Evolutionary conservation across 2,888 invertebrate species (phyloP), one percentile per base, ranked within the genome.

Genomic region (Cephus runcator): DNA sequence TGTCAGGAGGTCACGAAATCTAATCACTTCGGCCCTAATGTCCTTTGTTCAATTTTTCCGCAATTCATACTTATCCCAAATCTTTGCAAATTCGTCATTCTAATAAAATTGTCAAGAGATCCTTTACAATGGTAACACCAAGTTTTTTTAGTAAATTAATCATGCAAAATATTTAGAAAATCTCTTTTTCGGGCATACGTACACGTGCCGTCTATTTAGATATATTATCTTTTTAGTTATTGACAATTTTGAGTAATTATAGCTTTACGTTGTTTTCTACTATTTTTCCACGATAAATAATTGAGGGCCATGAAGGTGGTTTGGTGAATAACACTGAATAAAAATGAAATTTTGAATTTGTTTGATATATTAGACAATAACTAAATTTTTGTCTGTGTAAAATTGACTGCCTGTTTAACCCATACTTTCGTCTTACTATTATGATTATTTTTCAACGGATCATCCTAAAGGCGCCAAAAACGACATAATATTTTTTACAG

Each of bases 1-100:
- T 71, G 77, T 74, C 36, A 69, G 69, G 69, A 75, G 75, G 77
- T 75, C 77, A 75, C 35, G 69, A 69, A 76, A 69, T 75, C 77
- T 77, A 75, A 77, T 77, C 77, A 69, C 74, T 6, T 36, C 34
- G n/a, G 33, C 23, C 56, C 56, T 56, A 56, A 56, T 56, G 23
- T 56, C 23, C 56, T 56, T 56, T 56, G 6, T 56, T 56, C 23
- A 9, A 6, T 40, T 56, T 56, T 56, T 56, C 23, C 56, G 23
- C 56, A 23, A 56, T 23, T 1, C 6, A 56, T 56, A 15, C 23
- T 23, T 56, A 56, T 56, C 23, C 56, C 23, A 56, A 23, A 56
- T 6, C 56, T 56, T 56, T 9, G 56, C 56, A 6, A 56, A 56
- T 56, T 56, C 56, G 23, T 56, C 6, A 56, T 56, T 56, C 23